Evolutionary conservation across 2,888 invertebrate genomes (phyloP), one percentile per base, ranked within the genome.

Genomic region (Clivina fossor): DNA sequence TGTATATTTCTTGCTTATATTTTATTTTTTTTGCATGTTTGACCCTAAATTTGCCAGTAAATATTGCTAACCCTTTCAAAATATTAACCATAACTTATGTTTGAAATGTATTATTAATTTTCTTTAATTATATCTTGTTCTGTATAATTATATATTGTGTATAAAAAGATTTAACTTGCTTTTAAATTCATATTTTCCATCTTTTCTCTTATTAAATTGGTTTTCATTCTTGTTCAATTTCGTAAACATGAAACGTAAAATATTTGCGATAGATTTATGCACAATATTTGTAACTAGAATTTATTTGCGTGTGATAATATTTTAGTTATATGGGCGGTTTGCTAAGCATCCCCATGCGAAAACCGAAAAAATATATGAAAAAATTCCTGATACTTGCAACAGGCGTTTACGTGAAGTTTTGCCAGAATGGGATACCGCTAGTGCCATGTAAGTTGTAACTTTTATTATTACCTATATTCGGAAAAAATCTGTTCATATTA

Each of bases 351-450:
- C 71, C 58, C 71, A 64, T 66, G 66, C 69, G 15, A 73, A 71
- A 69, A 73, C 72, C 68, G 74, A 74, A 66, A 68, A 65, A 62
- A 64, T 71, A 63, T 73, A 73, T 63, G 68, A 67, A 53, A 65
- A 68, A 62, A 65, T 74, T 55, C 73, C 72, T 63, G 65, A 64
- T 54, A 71, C 69, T 62, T 72, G 73, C 62, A 69, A 66, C 63
- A 68, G 68, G 61, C 63, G 61, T 43, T 58, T 68, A 24, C 62
- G 62, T 50, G 63, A 68, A 22, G 58, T 68, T 30, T 60, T 68
- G 57, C 63, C 62, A 13, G 13, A 18, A 9, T 30, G 19, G n/a
- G 57, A 59, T 15, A 67, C 69, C 51, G 61, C 62, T 33, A 35
- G 9, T 37, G 47, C 43, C 22, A 58, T 50, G 41, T 51, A 56